These are phyloP conservation scores for Drosophila stalkeri DNA, from an alignment of 2,888 invertebrate genomes.

Conservation along the genomic window DNA sequence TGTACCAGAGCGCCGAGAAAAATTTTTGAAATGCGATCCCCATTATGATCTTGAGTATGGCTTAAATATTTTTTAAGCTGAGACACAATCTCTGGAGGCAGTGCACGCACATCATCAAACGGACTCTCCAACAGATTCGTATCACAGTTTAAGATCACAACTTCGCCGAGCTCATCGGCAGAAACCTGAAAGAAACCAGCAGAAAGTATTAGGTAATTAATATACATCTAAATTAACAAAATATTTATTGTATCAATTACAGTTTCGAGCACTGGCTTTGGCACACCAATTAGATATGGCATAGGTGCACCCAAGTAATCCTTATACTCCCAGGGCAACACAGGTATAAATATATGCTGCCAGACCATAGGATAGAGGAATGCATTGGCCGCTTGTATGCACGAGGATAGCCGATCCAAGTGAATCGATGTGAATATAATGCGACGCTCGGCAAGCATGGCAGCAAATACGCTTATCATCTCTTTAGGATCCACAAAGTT, in stretches of 20 bases:
- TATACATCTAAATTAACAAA: not conserved
- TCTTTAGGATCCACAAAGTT: slow-evolving; percentile 97
- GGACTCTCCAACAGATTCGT: slow-evolving; percentile 93
- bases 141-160: slow-evolving; percentile 97
- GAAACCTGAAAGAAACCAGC: slow-evolving; percentile 85
- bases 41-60: slow-evolving; percentile 88
- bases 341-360: slow-evolving; percentile 99
- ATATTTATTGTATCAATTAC: slow-evolving; percentile 50
- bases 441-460: slow-evolving; percentile 96
- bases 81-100: slow-evolving; percentile 95
- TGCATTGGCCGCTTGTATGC: slow-evolving; percentile 96
- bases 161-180: slow-evolving; percentile 95
- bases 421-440: slow-evolving; percentile 96
- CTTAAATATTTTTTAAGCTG: slow-evolving; percentile 84
- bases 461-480: slow-evolving; percentile 98
- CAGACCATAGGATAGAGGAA: slow-evolving; percentile 99
- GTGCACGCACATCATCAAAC: slow-evolving; percentile 94
- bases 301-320: slow-evolving; percentile 98
- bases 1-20: slow-evolving; percentile 95
- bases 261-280: slow-evolving; percentile 90
- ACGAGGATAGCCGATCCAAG: slow-evolving; percentile 95
- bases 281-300: slow-evolving; percentile 99
- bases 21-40: slow-evolving; percentile 96
- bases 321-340: slow-evolving; percentile 94
- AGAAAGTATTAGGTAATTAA: not conserved